Base-by-base conservation (phyloP, 2,888 invertebrate genomes). In the Tholera decimalis region DNA sequence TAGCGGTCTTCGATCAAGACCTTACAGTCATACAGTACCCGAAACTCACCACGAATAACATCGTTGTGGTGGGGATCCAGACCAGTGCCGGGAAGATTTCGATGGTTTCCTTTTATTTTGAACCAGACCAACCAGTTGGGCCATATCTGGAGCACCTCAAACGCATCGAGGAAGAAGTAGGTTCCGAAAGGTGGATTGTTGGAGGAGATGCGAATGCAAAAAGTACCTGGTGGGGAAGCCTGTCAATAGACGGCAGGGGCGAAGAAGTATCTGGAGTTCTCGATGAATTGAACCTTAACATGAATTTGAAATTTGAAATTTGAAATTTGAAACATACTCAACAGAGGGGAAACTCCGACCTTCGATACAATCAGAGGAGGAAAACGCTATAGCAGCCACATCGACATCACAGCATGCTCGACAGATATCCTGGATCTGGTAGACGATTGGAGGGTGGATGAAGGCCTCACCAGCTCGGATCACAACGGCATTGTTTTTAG, bases 401-500 rank as follows among this genome's bases (percentile, higher is more conserved):
- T 37, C 2, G 37, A 37, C 5, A n/a, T 37, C 0, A 37, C 18
- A 39, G 7, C 44, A 13, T 28, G 39, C 13, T 30, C 58, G 0
- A 26, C 33, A 0, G 65, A 67, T 81, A 30, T 30, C 7, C 30
- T 30, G 30, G 30, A 30, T 6, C 30, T 30, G 30, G 30, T 30
- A 0, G 73, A 70, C 0, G 50, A 69, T 37, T 79, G 79, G 80
- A 18, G 18, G 8, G 8, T 39, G 8, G 39, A 39, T 2, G 39
- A 66, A 41, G 15, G 24, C 5, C 59, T 68, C n/a, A 70, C 61
- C 3, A 80, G 73, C 63, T 77, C 79, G 11, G 79, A 79, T 18
- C 75, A 78, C 59, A 75, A 73, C 46, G 67, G 60, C 0, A 81
- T 86, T 1, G 18, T 33, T 0, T 83, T 84, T 8, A 55, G 64